Evolutionary conservation across 30 jellyfish, hydroid and myxozoan species (phyloP).

Genomic region (Sanderia malayensis): DNA sequence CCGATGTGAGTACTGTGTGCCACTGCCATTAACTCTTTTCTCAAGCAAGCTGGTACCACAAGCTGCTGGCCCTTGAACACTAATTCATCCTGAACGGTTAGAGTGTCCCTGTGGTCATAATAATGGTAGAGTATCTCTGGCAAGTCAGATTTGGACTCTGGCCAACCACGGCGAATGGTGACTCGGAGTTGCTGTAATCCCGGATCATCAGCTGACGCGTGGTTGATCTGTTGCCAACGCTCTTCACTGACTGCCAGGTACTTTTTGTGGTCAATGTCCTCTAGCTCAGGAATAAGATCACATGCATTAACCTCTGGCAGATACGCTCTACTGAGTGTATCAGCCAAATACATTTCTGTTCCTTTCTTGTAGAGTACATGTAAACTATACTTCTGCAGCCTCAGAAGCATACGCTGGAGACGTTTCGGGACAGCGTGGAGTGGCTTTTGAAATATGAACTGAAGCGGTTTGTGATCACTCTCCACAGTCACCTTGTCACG

Average conservation of each 20-base stretch:
- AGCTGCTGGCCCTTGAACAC: constrained; percentile 27
- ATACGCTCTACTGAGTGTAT: constrained; percentile 18
- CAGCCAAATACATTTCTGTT: constrained; percentile 16
- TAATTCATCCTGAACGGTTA: constrained; percentile 19
- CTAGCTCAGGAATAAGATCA: constrained; percentile 16
- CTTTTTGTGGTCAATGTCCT: constrained; percentile 17
- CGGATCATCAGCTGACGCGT: constrained; percentile 26
- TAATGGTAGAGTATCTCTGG: constrained; percentile 12
- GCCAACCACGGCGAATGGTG: constrained; percentile 15
- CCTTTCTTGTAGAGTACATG: constrained; percentile 4
- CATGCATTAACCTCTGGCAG: constrained; percentile 17
- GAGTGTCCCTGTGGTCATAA: constrained; percentile 17
- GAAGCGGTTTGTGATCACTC: constrained; percentile 31
- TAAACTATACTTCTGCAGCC: constrained; percentile 26
- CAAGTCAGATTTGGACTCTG: constrained; percentile 31
- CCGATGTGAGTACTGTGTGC: constrained; percentile 23
- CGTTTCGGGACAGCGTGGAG: constrained; percentile 13
- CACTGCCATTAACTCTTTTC: constrained; percentile 25
- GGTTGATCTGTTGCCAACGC: constrained; percentile 20
- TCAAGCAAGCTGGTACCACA: constrained; percentile 27
- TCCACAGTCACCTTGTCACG: constrained; percentile 12
- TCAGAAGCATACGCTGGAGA: constrained; percentile 8
- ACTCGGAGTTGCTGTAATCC: constrained; percentile 18
- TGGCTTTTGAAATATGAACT: constrained; percentile 16
- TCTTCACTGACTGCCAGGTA: constrained; percentile 27